Percentiles rank a stretch among this genome's conserved stretches.
Evolutionary conservation across 2,888 invertebrate species (phyloP).

Genomic region (Synergus umbraculus): DNA sequence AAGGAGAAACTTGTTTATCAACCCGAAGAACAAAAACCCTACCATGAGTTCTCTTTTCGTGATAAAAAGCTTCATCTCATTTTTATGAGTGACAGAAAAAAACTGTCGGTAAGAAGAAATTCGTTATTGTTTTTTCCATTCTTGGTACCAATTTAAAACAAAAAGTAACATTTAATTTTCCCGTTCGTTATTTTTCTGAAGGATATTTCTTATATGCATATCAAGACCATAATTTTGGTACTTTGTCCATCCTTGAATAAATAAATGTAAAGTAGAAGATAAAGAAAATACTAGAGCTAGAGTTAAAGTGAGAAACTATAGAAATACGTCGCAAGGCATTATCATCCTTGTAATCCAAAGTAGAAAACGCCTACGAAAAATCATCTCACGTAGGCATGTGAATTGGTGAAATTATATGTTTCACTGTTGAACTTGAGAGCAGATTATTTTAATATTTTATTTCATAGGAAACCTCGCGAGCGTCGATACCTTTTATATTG

Average conservation of each 20-base stretch:
- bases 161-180: neutral
- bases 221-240: neutral
- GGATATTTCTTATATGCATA: neutral
- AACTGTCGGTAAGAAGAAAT: neutral
- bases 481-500: neutral
- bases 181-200: neutral
- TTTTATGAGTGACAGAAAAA: neutral
- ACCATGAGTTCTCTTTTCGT: neutral
- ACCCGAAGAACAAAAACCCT: neutral
- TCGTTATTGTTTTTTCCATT: neutral
- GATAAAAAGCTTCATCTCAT: neutral
- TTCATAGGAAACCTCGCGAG: neutral
- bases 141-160: constrained; percentile 1
- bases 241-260: neutral
- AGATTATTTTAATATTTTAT: neutral
- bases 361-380: constrained; percentile 17
- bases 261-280: neutral
- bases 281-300: neutral
- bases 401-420: neutral
- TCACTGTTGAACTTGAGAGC: neutral
- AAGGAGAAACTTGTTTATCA: neutral
- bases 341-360: neutral
- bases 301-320: neutral
- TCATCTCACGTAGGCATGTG: neutral
- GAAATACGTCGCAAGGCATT: neutral